Evolutionary conservation across 2,888 invertebrate genomes (phyloP), one percentile per base, ranked within the genome.

Genomic region (Chelonus formosanus): DNA sequence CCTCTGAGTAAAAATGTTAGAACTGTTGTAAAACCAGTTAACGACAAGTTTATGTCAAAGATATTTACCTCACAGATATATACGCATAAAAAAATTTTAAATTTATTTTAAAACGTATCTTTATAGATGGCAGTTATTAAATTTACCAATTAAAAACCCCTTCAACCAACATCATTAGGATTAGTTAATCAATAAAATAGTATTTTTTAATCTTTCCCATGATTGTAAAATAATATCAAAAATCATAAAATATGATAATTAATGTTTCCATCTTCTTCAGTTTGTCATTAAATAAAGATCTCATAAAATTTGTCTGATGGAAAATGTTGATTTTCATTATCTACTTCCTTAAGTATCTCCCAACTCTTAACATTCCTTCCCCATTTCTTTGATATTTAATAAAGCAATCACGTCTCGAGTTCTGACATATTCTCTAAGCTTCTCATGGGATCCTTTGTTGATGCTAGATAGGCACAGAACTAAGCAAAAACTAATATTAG

Each of bases 341-440:
- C 57, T 32, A 60, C 47, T 59, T 62, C 43, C 44, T 20, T 57
- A 56, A 20, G 31, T 31, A 10, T 48, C 48, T 10, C 48, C 10
- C 48, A 48, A 48, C 10, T 56, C 55, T 53, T 59, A 55, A 50
- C 47, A 43, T 57, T 60, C 44, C 34, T 45, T 65, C 34, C 20
- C 35, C 45, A n/a, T 36, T 58, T 62, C 60, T 64, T 65, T 36
- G 50, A 44, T 40, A 40, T 50, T 44, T 73, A 73, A 76, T 74
- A 78, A 76, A 75, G 73, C 76, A 70, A 73, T 75, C 77, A 76
- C 78, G 77, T 77, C 77, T 73, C 68, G 63, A 71, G 75, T 75
- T 73, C 75, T 71, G 71, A 71, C 74, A 74, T 74, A 73, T 73
- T 50, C 62, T 72, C 74, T 75, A 73, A 74, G 73, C 77, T 76